phyloP scores from a whole-genome alignment of 2,113 vertebrate genomes.

The Aix galericulata region DNA sequence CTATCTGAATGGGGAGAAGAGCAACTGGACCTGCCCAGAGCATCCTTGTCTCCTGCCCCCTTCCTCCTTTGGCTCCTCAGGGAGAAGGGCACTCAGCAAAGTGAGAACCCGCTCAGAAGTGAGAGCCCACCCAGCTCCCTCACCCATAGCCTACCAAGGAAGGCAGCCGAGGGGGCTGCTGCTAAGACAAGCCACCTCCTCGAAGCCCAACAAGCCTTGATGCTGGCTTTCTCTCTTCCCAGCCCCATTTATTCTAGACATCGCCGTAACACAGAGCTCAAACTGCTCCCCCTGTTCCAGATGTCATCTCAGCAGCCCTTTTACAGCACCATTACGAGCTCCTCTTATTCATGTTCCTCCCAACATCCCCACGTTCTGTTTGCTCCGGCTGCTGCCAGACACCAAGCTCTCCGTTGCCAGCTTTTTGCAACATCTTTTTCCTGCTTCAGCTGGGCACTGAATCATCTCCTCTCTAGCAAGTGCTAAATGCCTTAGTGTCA shows the following conservation, averaged over 20 bases:
- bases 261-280: rapidly evolving
- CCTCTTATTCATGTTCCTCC: not conserved
- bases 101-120: not conserved
- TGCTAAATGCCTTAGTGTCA: not conserved
- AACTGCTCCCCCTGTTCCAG: not conserved
- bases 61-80: not conserved
- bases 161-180: not conserved
- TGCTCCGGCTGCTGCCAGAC: constrained; percentile 17
- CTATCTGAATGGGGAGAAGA: not conserved
- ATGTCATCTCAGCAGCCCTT: not conserved
- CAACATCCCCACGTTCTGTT: not conserved
- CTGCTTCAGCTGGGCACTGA: not conserved
- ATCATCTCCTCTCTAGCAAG: not conserved
- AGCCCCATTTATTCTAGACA: not conserved
- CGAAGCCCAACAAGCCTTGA: rapidly evolving
- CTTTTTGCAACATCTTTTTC: not conserved
- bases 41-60: not conserved
- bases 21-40: not conserved
- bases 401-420: not conserved
- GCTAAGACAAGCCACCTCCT: not conserved
- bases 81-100: not conserved
- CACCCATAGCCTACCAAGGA: not conserved
- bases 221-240: not conserved
- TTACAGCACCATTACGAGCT: not conserved
- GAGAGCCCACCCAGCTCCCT: not conserved